Percentiles rank a stretch among this genome's conserved stretches.
These are phyloP conservation scores for Hippolais icterina DNA, from an alignment of 2,113 vertebrate species.

Conservation along the genomic window DNA sequence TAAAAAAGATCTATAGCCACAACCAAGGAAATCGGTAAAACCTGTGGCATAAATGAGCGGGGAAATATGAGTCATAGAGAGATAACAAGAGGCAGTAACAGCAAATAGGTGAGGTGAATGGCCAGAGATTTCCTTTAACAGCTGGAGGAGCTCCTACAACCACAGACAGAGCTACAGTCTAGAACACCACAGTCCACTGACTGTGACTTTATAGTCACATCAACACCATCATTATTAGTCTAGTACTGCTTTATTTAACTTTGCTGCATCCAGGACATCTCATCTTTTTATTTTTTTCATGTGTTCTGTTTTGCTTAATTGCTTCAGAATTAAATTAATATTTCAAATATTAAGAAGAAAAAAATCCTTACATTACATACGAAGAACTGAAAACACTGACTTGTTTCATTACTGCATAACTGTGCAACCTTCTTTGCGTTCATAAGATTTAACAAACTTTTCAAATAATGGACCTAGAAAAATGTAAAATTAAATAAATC, in stretches of 20 bases:
- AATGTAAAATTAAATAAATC: neutral
- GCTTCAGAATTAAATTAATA: neutral
- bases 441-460: conserved; percentile 66
- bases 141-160: neutral
- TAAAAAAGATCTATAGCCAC: neutral
- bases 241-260: neutral
- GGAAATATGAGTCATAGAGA: neutral
- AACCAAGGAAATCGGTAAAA: neutral
- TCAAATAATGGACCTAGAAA: conserved; percentile 57
- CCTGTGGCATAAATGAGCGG: neutral
- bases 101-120: neutral
- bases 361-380: conserved; percentile 54
- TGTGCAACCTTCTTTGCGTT: conserved; percentile 61
- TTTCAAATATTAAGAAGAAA: neutral
- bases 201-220: neutral
- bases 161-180: neutral
- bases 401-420: conserved; percentile 58
- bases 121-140: neutral
- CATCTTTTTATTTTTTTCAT: neutral
- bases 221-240: neutral
- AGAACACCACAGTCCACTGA: rapidly evolving
- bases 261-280: neutral
- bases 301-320: neutral
- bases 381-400: conserved; percentile 76
- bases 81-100: neutral